Conservation (phyloP, 1,140 invertebrate genomes). For the Bombyx mandarina region DNA sequence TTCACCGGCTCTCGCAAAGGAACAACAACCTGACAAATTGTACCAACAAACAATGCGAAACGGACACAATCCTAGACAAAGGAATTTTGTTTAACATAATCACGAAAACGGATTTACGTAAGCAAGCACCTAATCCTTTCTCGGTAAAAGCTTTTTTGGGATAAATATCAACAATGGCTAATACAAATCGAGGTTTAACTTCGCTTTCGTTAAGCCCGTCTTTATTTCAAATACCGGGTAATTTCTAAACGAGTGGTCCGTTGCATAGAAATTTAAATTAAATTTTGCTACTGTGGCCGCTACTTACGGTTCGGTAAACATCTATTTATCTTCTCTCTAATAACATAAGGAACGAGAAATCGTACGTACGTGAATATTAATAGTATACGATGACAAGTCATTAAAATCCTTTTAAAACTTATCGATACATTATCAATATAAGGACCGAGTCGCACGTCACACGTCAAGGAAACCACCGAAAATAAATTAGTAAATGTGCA, state of each 20-base stretch:
- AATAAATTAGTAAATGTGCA: constrained; percentile 53
- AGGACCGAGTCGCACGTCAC: constrained; percentile 33
- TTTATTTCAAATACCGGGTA: too few relatives aligned
- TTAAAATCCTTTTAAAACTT: constrained; percentile 26
- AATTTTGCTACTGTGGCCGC: too few relatives aligned
- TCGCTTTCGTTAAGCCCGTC: too few relatives aligned
- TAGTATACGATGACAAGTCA: constrained; percentile 1
- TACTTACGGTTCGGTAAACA: too few relatives aligned
- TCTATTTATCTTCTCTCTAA: too few relatives aligned
- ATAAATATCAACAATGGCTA: too few relatives aligned
- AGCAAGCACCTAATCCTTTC: constrained; percentile 5
- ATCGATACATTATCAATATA: constrained; percentile 26
- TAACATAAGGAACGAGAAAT: too few relatives aligned
- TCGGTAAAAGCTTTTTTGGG: neutral
- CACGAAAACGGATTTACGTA: constrained; percentile 20
- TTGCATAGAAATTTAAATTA: too few relatives aligned
- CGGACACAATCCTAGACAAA: constrained; percentile 26
- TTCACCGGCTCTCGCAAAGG: constrained; percentile 50
- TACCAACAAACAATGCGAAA: constrained; percentile 43
- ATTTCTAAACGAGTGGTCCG: too few relatives aligned
- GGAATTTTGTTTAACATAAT: constrained; percentile 18
- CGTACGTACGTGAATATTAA: too few relatives aligned
- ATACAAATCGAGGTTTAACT: too few relatives aligned
- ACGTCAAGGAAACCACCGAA: constrained; percentile 39
- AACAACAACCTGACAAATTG: constrained; percentile 64